A percentile compares a stretch with the other conserved stretches of the same genome.
These are phyloP conservation scores for Callipepla squamata DNA, from an alignment of 2,113 vertebrate species.

Conservation along the genomic window DNA sequence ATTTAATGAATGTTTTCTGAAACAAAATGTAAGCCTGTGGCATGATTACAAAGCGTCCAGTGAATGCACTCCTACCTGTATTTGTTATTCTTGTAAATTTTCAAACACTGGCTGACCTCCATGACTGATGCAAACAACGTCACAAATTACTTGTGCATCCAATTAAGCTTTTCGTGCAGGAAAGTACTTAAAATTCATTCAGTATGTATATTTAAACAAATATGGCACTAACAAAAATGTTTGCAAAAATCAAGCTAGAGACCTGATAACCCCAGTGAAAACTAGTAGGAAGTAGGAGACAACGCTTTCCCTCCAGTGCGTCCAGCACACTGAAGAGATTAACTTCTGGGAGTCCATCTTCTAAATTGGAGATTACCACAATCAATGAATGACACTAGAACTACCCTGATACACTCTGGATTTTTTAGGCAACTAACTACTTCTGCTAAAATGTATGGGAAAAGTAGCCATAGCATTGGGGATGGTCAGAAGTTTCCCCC, in stretches of 20 bases:
- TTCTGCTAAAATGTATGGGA: neutral
- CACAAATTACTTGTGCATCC: neutral
- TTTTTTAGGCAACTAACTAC: neutral
- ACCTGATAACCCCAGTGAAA: neutral
- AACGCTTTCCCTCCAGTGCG: neutral
- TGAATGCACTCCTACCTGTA: neutral
- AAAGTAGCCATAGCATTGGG: neutral
- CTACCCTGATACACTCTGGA: neutral
- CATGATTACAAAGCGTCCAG: neutral
- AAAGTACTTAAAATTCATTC: neutral
- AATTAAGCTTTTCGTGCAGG: neutral
- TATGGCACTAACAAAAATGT: neutral
- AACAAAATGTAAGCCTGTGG: conserved; percentile 51
- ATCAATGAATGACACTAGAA: neutral
- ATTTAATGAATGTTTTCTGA: conserved; percentile 43
- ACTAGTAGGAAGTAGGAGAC: neutral
- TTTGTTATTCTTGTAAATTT: conserved; percentile 3
- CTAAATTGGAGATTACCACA: neutral
- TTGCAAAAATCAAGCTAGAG: neutral
- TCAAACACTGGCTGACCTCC: neutral
- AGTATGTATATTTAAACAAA: neutral
- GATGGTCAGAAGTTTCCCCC: neutral
- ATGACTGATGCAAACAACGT: neutral
- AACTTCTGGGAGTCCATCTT: neutral
- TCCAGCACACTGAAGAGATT: neutral